These are phyloP conservation scores for Eublepharis macularius DNA, from an alignment of 2,113 vertebrate genomes.

Conservation along the genomic window DNA sequence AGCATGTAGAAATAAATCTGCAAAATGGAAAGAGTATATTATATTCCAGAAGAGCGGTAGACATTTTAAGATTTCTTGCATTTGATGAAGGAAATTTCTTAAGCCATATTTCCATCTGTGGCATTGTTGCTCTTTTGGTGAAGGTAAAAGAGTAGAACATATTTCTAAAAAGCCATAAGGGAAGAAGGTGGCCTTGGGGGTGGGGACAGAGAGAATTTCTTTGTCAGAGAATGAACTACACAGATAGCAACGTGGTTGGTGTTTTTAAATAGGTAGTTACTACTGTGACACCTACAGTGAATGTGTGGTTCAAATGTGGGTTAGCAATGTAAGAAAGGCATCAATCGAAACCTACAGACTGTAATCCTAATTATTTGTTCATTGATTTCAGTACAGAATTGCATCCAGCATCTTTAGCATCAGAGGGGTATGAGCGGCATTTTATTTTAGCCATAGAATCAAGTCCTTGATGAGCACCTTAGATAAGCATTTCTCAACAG, in stretches of 20 bases:
- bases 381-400: not conserved
- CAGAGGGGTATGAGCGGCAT: not conserved
- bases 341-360: not conserved
- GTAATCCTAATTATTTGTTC: not conserved
- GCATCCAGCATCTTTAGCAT: not conserved
- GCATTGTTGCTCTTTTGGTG: slow-evolving; percentile 14
- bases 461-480: not conserved
- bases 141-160: not conserved
- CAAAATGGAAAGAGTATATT: slow-evolving; percentile 46
- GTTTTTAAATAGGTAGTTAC: not conserved
- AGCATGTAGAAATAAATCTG: slow-evolving; percentile 54
- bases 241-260: not conserved
- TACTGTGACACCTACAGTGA: not conserved
- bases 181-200: not conserved
- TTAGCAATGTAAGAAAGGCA: not conserved
- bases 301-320: not conserved
- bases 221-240: not conserved
- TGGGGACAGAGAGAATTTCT: not conserved
- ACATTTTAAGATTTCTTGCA: slow-evolving; percentile 34
- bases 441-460: not conserved
- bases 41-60: slow-evolving; percentile 52
- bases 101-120: not conserved
- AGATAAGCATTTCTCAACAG: not conserved
- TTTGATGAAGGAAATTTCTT: slow-evolving; percentile 39
- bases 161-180: not conserved